phyloP scores from a whole-genome alignment of 2,888 invertebrate genomes.

The Zygothrica quintamaculata region DNA sequence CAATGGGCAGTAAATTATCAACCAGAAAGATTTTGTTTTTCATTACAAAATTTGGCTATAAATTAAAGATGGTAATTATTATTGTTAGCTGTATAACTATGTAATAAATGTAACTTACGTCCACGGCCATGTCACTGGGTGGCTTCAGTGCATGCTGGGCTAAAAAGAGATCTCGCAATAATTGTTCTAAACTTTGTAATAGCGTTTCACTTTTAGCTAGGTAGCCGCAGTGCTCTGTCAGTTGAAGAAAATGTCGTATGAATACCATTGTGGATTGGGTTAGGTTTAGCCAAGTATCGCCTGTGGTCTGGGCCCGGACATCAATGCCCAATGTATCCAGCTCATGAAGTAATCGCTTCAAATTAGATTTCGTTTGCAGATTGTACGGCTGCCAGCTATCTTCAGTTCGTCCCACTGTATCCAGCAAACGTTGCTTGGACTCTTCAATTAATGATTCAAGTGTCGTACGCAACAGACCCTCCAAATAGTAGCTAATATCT shows the following conservation, averaged over 20 bases:
- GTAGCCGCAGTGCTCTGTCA: slow-evolving; percentile 83
- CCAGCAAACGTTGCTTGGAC: slow-evolving; percentile 82
- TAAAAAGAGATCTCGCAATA: slow-evolving; percentile 82
- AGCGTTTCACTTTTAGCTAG: slow-evolving; percentile 83
- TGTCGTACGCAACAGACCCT: slow-evolving; percentile 92
- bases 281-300: slow-evolving; percentile 84
- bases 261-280: slow-evolving; percentile 84
- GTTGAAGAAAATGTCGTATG: slow-evolving; percentile 82
- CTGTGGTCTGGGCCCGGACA: slow-evolving; percentile 82
- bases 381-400: slow-evolving; percentile 85
- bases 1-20: slow-evolving; percentile 82
- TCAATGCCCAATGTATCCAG: slow-evolving; percentile 83
- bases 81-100: background rate
- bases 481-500: slow-evolving; percentile 95
- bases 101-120: too few relatives aligned
- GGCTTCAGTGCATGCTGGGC: slow-evolving; percentile 83
- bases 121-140: slow-evolving; percentile 78
- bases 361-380: slow-evolving; percentile 83
- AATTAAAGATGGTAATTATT: slow-evolving; percentile 21
- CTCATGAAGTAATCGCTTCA: slow-evolving; percentile 82
- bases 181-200: slow-evolving; percentile 75
- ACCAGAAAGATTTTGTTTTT: slow-evolving; percentile 83
- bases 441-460: slow-evolving; percentile 84
- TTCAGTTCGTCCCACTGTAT: slow-evolving; percentile 84
- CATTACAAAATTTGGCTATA: slow-evolving; percentile 83